Percentiles rank a stretch among this genome's conserved stretches.
Conservation (phyloP, 1,140 invertebrate genomes). For the Procambarus virginalis region DNA sequence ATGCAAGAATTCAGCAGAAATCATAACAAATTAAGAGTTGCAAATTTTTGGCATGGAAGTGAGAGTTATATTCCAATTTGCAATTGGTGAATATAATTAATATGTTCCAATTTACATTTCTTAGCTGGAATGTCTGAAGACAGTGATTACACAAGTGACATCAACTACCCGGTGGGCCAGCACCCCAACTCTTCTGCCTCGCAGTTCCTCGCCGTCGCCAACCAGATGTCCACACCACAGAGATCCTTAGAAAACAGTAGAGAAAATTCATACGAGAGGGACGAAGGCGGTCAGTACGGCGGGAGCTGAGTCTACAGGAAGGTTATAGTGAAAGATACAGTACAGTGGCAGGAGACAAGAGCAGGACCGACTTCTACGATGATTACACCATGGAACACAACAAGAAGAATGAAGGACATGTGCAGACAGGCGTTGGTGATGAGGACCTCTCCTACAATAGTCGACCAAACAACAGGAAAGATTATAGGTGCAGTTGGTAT, state of each 20-base stretch:
- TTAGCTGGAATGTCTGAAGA: constrained; percentile 96
- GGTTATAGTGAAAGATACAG: constrained; percentile 17
- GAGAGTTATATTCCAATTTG: no score
- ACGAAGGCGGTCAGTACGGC: constrained; percentile 76
- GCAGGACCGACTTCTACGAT: constrained; percentile 69
- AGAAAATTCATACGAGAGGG: constrained; percentile 88
- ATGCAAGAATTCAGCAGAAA: no score
- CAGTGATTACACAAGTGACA: constrained; percentile 96
- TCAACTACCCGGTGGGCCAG: constrained; percentile 94
- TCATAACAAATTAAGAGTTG: no score
- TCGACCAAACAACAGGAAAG: constrained; percentile 69
- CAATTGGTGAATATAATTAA: no score
- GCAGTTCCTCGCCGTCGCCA: constrained; percentile 84
- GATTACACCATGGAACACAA: constrained; percentile 72
- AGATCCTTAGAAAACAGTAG: constrained; percentile 85
- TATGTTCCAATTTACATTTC: constrained; percentile 67
- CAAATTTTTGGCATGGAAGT: no score
- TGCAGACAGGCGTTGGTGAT: constrained; percentile 47
- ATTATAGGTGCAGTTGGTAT: constrained; percentile 67
- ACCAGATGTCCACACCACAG: constrained; percentile 84
- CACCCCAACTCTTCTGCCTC: constrained; percentile 87
- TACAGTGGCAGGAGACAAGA: constrained; percentile 12
- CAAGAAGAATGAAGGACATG: constrained; percentile 68
- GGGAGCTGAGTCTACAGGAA: constrained; percentile 29
- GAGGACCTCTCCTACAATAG: constrained; percentile 69